Conservation (phyloP, 2,797 vertebrate species). For the Hylomyscus alleni region DNA sequence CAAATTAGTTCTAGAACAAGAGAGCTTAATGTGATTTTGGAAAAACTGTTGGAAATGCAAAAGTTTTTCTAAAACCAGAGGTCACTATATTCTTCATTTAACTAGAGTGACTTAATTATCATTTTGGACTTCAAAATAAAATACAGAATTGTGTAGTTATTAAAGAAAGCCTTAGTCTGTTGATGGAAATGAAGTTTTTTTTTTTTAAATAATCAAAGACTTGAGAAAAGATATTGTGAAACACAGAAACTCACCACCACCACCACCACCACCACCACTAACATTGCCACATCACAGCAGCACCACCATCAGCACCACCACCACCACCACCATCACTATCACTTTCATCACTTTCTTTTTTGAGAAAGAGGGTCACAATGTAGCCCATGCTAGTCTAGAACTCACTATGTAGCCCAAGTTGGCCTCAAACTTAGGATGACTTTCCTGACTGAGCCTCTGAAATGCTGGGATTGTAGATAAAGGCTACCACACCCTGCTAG, state of each 20-base stretch:
- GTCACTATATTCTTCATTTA: neutral
- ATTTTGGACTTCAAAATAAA: neutral
- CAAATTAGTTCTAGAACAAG: neutral
- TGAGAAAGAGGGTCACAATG: neutral
- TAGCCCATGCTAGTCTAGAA: neutral
- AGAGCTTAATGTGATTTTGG: constrained; percentile 27
- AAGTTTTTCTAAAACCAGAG: neutral
- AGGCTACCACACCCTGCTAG: neutral
- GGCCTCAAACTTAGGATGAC: neutral
- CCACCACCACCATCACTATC: neutral
- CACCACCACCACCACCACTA: neutral
- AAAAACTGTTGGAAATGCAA: neutral
- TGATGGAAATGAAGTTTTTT: neutral
- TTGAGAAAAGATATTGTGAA: neutral
- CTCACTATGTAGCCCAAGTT: neutral
- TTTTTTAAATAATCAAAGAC: neutral
- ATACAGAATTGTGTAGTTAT: neutral
- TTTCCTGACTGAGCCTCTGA: neutral
- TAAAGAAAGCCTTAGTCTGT: neutral
- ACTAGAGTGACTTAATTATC: neutral
- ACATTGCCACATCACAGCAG: neutral
- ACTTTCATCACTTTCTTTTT: neutral
- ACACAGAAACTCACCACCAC: neutral
- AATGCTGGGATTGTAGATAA: neutral
- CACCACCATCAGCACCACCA: neutral